Conservation (phyloP, 1,140 invertebrate species). For the Aphelenchoides avenae region DNA sequence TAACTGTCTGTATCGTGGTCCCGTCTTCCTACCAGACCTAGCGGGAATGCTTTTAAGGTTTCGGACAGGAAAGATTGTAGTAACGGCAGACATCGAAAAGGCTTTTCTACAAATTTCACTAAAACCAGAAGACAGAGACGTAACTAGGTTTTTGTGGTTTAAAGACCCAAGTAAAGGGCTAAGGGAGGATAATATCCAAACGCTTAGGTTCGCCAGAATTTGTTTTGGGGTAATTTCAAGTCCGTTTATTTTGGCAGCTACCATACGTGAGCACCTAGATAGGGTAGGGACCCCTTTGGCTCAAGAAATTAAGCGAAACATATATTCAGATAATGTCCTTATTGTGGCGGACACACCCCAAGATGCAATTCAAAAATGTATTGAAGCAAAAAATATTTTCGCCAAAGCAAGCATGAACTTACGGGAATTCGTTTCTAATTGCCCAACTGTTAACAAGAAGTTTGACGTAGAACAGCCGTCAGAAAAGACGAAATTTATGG, state of each 20-base stretch:
- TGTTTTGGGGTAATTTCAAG: constrained; percentile 22
- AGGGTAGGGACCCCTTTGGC: not conserved
- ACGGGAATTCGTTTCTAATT: constrained; percentile 25
- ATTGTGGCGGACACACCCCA: not conserved
- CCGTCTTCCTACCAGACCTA: no score
- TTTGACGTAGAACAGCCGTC: no score
- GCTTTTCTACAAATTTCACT: constrained; percentile 11
- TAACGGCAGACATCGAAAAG: constrained; percentile 20
- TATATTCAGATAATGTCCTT: constrained; percentile 26
- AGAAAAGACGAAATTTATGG: no score
- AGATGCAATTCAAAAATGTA: not conserved
- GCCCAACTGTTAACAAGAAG: no score
- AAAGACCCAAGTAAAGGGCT: not conserved
- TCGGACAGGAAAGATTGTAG: not conserved
- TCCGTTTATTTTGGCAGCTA: constrained; percentile 19
- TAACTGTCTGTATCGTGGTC: no score
- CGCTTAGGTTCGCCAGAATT: constrained; percentile 11
- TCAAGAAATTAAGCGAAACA: constrained; percentile 7
- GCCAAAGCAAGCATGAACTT: constrained; percentile 15
- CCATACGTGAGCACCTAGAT: constrained; percentile 12
- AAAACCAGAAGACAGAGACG: constrained; percentile 15
- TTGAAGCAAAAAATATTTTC: constrained; percentile 20
- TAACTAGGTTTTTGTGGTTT: constrained; percentile 9
- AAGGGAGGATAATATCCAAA: constrained; percentile 13
- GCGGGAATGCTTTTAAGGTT: no score